phyloP scores from a whole-genome alignment of 1,140 invertebrate genomes.

The Pogonomyrmex barbatus region DNA sequence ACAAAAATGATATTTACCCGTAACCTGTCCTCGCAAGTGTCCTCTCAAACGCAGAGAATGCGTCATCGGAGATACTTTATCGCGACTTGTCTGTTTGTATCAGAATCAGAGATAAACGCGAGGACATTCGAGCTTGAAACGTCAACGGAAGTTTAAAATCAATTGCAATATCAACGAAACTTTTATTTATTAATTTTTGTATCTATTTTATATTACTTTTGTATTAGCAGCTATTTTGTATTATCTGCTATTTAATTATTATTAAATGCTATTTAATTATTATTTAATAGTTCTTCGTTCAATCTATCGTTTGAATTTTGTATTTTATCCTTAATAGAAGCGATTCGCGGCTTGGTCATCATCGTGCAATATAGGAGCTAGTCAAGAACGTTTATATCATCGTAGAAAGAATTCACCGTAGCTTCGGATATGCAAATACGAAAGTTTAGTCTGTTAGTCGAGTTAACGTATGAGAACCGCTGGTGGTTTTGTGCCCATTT shows the following conservation, averaged over 20 bases:
- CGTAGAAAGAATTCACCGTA: neutral
- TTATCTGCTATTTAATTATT: neutral
- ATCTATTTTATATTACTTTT: neutral
- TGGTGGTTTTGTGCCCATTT: conserved; percentile 2
- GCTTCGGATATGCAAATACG: neutral
- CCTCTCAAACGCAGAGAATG: neutral
- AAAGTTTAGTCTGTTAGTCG: too few species aligned
- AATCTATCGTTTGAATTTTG: too few species aligned
- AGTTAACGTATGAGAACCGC: neutral
- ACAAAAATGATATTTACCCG: neutral
- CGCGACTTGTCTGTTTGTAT: neutral
- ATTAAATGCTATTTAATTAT: neutral
- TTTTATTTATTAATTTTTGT: neutral
- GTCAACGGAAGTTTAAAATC: neutral
- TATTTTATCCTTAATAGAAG: too few species aligned
- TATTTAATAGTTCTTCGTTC: neutral
- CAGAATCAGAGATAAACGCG: neutral
- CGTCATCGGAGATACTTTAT: neutral
- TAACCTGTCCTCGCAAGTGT: neutral
- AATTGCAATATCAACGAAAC: neutral
- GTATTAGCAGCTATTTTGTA: neutral
- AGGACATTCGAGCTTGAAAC: neutral
- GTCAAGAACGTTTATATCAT: neutral
- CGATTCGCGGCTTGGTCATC: too few species aligned
- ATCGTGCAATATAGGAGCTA: too few species aligned